Percentiles rank a stretch among this genome's conserved stretches.
Conservation (phyloP, 2,888 invertebrate species). For the Ichneumoninae sp. region DNA sequence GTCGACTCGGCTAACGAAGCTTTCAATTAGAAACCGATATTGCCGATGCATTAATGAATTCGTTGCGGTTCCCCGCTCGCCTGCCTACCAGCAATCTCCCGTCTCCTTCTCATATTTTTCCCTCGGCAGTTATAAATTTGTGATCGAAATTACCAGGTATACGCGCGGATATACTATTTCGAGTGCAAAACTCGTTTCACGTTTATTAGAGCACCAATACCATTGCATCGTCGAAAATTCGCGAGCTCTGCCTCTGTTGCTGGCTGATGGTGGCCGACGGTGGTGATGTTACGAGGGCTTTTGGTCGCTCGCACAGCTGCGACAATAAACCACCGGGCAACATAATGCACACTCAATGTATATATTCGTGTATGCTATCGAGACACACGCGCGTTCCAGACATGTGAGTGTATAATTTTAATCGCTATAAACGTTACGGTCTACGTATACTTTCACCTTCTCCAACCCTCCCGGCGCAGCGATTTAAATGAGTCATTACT, state of each 20-base stretch:
- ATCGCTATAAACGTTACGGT: slow-evolving; percentile 40
- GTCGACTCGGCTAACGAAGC: slow-evolving; percentile 37
- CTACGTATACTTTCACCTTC: slow-evolving; percentile 5
- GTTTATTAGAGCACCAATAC: slow-evolving; percentile 13
- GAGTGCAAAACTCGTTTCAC: slow-evolving; percentile 21
- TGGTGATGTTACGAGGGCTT: slow-evolving; percentile 41
- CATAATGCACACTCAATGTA: slow-evolving; percentile 41
- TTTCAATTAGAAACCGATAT: slow-evolving; percentile 59
- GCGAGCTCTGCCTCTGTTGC: neutral
- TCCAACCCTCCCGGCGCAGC: slow-evolving; percentile 8
- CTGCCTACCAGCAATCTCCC: neutral
- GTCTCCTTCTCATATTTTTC: slow-evolving; percentile 1
- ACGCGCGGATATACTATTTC: neutral
- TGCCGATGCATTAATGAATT: slow-evolving; percentile 60
- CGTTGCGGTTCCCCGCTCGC: slow-evolving; percentile 21
- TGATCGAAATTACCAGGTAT: slow-evolving; percentile 39
- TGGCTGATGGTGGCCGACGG: neutral
- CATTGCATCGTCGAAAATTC: slow-evolving; percentile 48
- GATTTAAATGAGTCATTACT: slow-evolving; percentile 42
- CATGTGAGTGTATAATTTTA: slow-evolving; percentile 37
- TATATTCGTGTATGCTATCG: slow-evolving; percentile 40
- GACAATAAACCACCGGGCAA: slow-evolving; percentile 60
- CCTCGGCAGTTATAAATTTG: slow-evolving; percentile 44
- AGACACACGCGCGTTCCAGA: slow-evolving; percentile 23
- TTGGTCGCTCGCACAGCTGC: slow-evolving; percentile 56